Evolutionary conservation across 2,888 invertebrate species (phyloP).

Genomic region (Scaeva pyrastri): DNA sequence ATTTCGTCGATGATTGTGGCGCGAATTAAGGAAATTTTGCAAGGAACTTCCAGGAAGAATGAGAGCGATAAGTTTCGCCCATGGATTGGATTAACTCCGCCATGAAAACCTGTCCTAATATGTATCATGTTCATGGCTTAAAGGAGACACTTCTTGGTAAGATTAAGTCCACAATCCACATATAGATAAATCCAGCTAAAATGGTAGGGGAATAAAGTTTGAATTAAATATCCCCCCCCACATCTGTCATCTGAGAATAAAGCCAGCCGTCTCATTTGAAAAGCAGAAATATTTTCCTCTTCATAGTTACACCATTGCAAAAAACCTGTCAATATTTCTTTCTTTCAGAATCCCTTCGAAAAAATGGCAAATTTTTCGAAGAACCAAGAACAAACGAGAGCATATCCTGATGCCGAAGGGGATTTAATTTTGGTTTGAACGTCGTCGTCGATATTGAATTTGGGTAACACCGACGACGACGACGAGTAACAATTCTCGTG

Average conservation of each 20-base stretch:
- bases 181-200: no score
- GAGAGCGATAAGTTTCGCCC: no score
- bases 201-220: no score
- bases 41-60: conserved; percentile 52
- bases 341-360: background rate
- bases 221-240: no score
- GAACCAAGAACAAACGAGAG: background rate
- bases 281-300: background rate
- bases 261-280: background rate
- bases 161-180: no score
- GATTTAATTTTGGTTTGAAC: background rate
- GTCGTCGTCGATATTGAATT: background rate
- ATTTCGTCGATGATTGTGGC: conserved; percentile 65
- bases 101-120: no score
- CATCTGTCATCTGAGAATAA: no score
- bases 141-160: no score
- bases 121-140: no score
- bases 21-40: conserved; percentile 53
- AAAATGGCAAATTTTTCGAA: background rate
- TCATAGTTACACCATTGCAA: background rate
- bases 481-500: conserved; percentile 23
- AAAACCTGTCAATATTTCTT: background rate
- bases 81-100: no score
- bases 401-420: background rate
- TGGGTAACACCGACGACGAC: background rate